These are phyloP conservation scores for Leptocoma aspasia DNA, from an alignment of 2,113 vertebrate genomes.

Conservation along the genomic window DNA sequence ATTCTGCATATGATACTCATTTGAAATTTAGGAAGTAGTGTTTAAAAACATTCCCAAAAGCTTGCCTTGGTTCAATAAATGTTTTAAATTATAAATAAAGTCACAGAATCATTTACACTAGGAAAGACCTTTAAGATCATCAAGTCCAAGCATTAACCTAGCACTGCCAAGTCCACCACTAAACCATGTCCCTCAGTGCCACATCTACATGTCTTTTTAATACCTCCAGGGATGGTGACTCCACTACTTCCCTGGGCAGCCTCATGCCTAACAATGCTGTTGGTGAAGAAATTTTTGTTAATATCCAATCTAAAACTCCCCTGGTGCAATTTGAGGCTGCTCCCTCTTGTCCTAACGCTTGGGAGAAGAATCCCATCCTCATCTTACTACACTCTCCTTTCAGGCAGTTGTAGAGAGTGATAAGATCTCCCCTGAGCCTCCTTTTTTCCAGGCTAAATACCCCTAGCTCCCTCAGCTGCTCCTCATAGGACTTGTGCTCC, in stretches of 20 bases:
- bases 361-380: not conserved
- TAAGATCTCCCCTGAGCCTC: not conserved
- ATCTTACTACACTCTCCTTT: not conserved
- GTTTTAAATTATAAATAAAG: constrained; percentile 15
- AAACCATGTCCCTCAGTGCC: not conserved
- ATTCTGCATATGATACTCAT: not conserved
- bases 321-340: not conserved
- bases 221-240: not conserved
- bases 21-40: not conserved
- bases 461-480: not conserved
- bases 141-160: not conserved
- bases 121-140: not conserved
- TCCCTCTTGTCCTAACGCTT: not conserved
- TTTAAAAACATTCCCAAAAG: not conserved
- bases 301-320: not conserved
- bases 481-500: fast-evolving
- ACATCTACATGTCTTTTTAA: not conserved
- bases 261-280: not conserved
- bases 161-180: not conserved
- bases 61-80: not conserved
- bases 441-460: not conserved
- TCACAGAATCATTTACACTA: not conserved
- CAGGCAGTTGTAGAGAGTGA: not conserved
- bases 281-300: not conserved
- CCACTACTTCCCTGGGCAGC: not conserved